Conservation (phyloP, 2,113 vertebrate species). For the Dolichallabes microphthalmus region DNA sequence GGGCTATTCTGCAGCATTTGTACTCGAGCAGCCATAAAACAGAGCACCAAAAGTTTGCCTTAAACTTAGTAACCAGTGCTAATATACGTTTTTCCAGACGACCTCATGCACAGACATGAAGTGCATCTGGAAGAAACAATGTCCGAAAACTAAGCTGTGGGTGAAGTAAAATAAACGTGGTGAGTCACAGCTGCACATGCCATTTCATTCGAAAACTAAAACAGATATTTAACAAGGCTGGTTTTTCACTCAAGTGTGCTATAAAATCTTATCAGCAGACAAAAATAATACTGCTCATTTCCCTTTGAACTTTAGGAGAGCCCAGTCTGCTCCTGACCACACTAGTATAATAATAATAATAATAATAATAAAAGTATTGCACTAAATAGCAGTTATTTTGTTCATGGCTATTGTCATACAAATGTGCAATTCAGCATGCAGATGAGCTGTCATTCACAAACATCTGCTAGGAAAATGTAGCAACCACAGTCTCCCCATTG, state of each 20-base stretch:
- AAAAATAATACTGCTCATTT: neutral
- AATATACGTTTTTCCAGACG: neutral
- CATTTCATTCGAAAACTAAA: neutral
- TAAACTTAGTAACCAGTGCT: neutral
- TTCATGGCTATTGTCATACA: conserved; percentile 9
- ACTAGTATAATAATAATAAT: neutral
- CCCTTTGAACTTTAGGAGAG: neutral
- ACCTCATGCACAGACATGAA: neutral
- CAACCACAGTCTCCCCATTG: neutral
- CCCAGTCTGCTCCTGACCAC: neutral
- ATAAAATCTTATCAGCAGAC: neutral
- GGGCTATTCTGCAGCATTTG: neutral
- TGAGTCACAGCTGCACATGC: neutral
- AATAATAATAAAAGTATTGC: neutral
- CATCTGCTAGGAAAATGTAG: conserved; percentile 9
- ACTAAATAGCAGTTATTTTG: neutral
- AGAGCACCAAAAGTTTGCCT: neutral
- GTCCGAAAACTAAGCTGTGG: neutral
- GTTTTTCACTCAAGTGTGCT: too few relatives aligned
- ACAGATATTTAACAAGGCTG: neutral
- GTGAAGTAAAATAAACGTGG: neutral
- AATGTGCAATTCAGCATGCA: conserved; percentile 16
- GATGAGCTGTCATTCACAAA: conserved; percentile 5
- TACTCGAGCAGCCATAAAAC: neutral
- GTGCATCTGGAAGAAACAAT: neutral